Percentiles rank a stretch among this genome's conserved stretches.
Evolutionary conservation across 30 jellyfish, hydroid and myxozoan genomes (phyloP).

Genomic region (Pelagia noctiluca): DNA sequence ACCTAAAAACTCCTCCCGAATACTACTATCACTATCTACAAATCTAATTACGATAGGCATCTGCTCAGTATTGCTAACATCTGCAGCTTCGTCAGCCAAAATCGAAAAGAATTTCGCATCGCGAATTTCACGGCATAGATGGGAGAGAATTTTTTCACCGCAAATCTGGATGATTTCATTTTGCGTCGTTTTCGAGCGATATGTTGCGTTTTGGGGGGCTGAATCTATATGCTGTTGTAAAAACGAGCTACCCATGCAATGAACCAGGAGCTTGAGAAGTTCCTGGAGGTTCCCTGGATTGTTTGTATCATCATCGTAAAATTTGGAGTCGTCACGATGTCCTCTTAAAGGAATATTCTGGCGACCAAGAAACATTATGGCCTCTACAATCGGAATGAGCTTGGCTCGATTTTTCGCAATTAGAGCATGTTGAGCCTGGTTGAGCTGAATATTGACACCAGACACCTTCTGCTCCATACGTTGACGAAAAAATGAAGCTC

Average conservation of each 20-base stretch:
- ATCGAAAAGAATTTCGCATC: slow-evolving; percentile 54
- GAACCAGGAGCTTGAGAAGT: slow-evolving; percentile 16
- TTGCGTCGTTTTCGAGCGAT: too few relatives aligned
- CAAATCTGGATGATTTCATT: slow-evolving; percentile 30
- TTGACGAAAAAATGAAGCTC: background rate
- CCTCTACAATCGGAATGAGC: slow-evolving; percentile 65
- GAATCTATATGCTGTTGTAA: slow-evolving; percentile 42
- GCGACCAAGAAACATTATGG: slow-evolving; percentile 59
- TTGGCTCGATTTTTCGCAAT: slow-evolving; percentile 36
- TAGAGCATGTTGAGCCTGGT: background rate
- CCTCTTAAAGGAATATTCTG: slow-evolving; percentile 74
- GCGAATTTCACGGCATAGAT: slow-evolving; percentile 31
- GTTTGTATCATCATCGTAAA: slow-evolving; percentile 3
- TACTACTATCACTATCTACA: background rate
- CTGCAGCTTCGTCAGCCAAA: slow-evolving; percentile 69
- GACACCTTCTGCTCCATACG: background rate
- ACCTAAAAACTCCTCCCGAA: slow-evolving; percentile 56
- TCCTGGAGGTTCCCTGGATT: slow-evolving; percentile 69
- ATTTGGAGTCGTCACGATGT: slow-evolving; percentile 62
- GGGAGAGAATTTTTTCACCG: slow-evolving; percentile 26
- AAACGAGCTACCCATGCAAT: slow-evolving; percentile 21
- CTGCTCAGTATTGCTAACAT: slow-evolving; percentile 50
- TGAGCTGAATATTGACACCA: background rate
- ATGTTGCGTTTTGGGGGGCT: too few relatives aligned
- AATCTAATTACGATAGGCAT: slow-evolving; percentile 44